Evolutionary conservation across 2,888 invertebrate genomes (phyloP).

Genomic region (Pteria penguin): DNA sequence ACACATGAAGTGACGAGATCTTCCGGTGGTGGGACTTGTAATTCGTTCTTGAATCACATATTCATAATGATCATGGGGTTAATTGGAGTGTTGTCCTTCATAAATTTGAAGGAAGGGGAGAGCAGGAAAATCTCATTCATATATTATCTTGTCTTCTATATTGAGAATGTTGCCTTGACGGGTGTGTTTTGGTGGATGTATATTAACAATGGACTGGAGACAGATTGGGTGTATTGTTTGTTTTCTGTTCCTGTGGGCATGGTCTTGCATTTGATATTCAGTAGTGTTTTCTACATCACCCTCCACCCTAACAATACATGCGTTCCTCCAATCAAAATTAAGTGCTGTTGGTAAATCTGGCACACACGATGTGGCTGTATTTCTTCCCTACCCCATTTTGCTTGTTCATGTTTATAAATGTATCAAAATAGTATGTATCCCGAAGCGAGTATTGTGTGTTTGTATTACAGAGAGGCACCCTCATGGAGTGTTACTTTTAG

Average conservation of each 20-base stretch:
- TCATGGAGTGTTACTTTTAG: too few relatives aligned
- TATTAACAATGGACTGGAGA: not conserved
- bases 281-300: not conserved
- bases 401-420: too few relatives aligned
- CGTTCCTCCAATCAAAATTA: not conserved
- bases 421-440: too few relatives aligned
- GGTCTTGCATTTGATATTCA: constrained; percentile 1
- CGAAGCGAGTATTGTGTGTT: too few relatives aligned
- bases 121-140: constrained; percentile 21
- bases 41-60: not conserved
- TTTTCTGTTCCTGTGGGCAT: constrained; percentile 3
- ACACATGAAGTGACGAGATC: not conserved
- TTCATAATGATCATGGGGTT: constrained; percentile 32
- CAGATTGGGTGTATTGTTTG: constrained; percentile 4
- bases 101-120: constrained; percentile 35
- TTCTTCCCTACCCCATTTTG: too few relatives aligned
- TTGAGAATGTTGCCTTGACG: constrained; percentile 36
- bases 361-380: too few relatives aligned
- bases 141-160: constrained; percentile 34
- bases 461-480: too few relatives aligned
- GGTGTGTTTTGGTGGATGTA: constrained; percentile 13
- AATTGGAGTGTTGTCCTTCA: constrained; percentile 38
- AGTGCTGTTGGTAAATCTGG: not conserved
- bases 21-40: not conserved
- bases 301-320: constrained; percentile 4